Base-by-base conservation (phyloP, 2,113 vertebrate genomes). In the Halcyon senegalensis region DNA sequence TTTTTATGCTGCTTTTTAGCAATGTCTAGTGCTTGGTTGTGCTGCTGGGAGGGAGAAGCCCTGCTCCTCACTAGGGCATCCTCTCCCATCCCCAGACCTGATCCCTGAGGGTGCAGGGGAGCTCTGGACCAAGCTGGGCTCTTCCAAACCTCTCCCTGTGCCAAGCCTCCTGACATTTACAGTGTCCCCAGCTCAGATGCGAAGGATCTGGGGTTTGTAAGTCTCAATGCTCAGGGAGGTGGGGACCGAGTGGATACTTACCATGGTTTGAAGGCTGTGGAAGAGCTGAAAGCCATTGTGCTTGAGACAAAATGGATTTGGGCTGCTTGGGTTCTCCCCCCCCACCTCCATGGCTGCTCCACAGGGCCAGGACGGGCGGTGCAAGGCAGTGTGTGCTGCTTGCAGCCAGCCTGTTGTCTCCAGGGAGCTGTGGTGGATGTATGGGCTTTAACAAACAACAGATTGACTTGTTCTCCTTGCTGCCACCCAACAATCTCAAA, bases 41-140 rank as follows among this genome's bases (percentile, higher is more conserved):
- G 16, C 41, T 70, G 74, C 41, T 2, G 6, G 60, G 27, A 51
- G 51, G 75, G 82, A n/a, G 10, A 8, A 78, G 14, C 64, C 50
- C 1, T 2, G 50, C 37, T 75, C 44, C 35, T 56, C 3, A 1
- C 39, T 35, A 13, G 31, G 53, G 67, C 10, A 64, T 16, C 9
- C 33, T 66, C 44, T 53, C 67, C 76, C 33, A 16, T 33, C 18
- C 67, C 66, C 2, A 3, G 7, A 10, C 8, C 31, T 1, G 1
- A 3, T 84, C 81, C 55, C 3, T 0, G 10, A 0, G 7, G 68
- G 28, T 3, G 2, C 0, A 1, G 48, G 12, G 12, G 39, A 70
- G 31, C 60, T 59, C 50, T 46, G 76, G 35, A 10, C 63, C 56
- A 73, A 91, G 64, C 66, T 62, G 0, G 0, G 63, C 56, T 63